Base-by-base conservation (phyloP, 2,888 invertebrate species). In the Fragum whitleyi region DNA sequence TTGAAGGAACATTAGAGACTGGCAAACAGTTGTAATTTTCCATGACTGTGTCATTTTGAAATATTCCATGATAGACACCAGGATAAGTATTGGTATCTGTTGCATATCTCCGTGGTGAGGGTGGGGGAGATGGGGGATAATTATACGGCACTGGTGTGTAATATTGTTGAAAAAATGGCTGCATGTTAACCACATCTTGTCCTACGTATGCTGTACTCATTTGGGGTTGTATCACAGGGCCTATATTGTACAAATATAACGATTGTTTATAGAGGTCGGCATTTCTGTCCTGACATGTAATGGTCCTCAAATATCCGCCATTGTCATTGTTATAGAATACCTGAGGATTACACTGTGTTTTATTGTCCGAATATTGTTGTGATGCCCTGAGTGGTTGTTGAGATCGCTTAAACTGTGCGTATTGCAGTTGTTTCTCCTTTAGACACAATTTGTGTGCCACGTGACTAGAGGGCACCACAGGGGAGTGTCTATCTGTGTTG, bases 381-480 rank as follows among this genome's bases (percentile, higher is more conserved):
- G n/a, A n/a, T n/a, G 3, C 47, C 5, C 47, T 5, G n/a, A 19
- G 7, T n/a, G 65, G 26, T 26, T 65, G 65, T 14, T 65, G 65
- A 21, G 42, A 29, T 26, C 65, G n/a, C n/a, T 65, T 65, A 39
- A 65, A 65, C 26, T 65, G 65, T 6, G 65, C 65, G 21, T 42
- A 65, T 42, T 89, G 89, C 1, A 85, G 69, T 57, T 90, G 90
- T 76, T 87, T 89, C 70, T 90, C 88, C 21, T 86, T 85, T 29
- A 89, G 85, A 14, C 84, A 84, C 21, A 87, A 77, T 79, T 90
- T 89, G 57, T 90, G 89, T 11, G 89, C 87, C 16, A 87, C 86
- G 67, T 90, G 90, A 47, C 86, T 91, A 1, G 90, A 89, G 5
- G 92, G 92, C 29, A 92, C 83, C 1, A 92, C 90, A 7, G 92